Conservation (phyloP, 2,888 invertebrate species). For the Apodemia mormo region DNA sequence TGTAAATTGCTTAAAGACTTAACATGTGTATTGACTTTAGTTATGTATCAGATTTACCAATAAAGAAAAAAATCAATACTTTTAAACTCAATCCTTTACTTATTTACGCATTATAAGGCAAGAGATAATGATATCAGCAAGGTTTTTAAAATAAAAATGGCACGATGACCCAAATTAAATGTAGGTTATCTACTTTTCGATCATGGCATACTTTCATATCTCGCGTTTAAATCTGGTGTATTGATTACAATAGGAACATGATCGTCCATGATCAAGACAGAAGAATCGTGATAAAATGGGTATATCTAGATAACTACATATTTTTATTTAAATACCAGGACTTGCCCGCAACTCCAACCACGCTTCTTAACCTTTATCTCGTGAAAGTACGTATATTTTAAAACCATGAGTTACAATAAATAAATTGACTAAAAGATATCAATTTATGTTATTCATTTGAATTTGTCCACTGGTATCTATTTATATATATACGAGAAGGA, state of each 20-base stretch:
- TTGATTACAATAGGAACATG: slow-evolving; percentile 9
- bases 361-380: too few species aligned
- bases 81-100: neutral
- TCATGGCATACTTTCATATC: slow-evolving; percentile 41
- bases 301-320: neutral
- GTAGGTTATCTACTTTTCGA: slow-evolving; percentile 59
- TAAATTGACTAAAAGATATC: too few species aligned
- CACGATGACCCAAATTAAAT: slow-evolving; percentile 62
- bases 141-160: slow-evolving; percentile 44
- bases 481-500: too few species aligned
- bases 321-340: too few species aligned
- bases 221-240: slow-evolving; percentile 25
- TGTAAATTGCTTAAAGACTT: too few species aligned
- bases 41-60: too few species aligned
- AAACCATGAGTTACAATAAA: too few species aligned
- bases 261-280: slow-evolving; percentile 16
- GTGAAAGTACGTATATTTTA: too few species aligned
- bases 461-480: too few species aligned
- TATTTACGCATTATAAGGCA: neutral
- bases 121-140: slow-evolving; percentile 33
- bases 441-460: too few species aligned
- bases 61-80: neutral
- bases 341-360: too few species aligned
- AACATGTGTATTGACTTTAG: too few species aligned
- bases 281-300: neutral